Base-by-base conservation (phyloP, 2,888 invertebrate genomes). In the Drosophila subquinaria region DNA sequence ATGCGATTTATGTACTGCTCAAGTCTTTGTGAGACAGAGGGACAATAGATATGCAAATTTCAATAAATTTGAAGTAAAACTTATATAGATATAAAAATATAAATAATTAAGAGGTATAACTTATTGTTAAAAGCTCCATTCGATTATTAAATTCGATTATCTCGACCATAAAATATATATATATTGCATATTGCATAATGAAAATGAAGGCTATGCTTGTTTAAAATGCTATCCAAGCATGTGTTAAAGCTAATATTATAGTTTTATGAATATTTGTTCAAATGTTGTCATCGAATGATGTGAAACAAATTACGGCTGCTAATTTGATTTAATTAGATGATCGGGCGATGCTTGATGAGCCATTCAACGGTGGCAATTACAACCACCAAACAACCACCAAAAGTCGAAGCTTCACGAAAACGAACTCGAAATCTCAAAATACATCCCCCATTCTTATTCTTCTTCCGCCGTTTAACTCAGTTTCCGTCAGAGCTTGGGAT, bases 361-460 rank as follows among this genome's bases (percentile, higher is more conserved):
- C 68, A 62, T 70, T 76, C 76, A 76, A 61, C 62, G 62, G 57
- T 63, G 55, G 55, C 76, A 76, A 76, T 76, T 76, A 68, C 51
- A 69, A 52, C 40, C 62, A 55, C 47, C 36, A 42, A 55, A 23
- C 62, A 67, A 60, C 66, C 62, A 50, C 45, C 60, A 60, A 59
- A 35, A 53, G 15, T 57, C 42, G 30, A 56, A 73, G 53, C 47
- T 50, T 36, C 51, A 57, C 35, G 27, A 55, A 27, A 27, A 30
- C 30, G 30, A 30, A 51, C 63, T 51, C 38, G 27, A 73, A 62
- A 20, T 38, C 36, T 30, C 4, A 4, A 8, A 13, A 38, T 27
- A 30, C 15, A 9, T 10, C 30, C 10, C 56, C 15, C 5, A n/a
- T 10, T 3, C 3, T 15, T 1, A 3, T 27, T 3, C 3, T 23